A percentile compares a stretch with the other conserved stretches of the same genome.
Evolutionary conservation across 2,888 invertebrate species (phyloP).

Genomic region (Ashinkailepas kermadecensis): DNA sequence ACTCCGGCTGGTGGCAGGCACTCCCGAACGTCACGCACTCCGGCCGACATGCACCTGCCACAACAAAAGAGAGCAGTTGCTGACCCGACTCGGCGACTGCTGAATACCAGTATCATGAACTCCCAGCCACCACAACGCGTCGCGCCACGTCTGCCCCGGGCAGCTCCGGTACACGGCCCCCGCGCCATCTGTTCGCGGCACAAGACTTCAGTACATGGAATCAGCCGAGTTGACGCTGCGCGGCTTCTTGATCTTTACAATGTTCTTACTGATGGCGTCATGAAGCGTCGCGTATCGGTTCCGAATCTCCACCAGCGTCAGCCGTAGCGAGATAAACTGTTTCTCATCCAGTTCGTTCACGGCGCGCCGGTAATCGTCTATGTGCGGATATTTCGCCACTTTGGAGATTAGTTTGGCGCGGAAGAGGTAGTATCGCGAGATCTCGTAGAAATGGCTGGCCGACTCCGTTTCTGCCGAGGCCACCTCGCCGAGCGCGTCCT

Average conservation of each 20-base stretch:
- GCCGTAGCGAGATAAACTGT: constrained; percentile 86
- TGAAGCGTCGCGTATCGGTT: constrained; percentile 97
- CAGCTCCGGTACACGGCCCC: background rate
- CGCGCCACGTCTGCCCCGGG: background rate
- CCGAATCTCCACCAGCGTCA: constrained; percentile 90
- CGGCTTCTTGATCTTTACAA: constrained; percentile 97
- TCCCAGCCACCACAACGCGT: too few species aligned
- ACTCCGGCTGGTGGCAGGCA: too few species aligned
- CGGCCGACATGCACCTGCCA: too few species aligned
- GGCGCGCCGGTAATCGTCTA: constrained; percentile 88
- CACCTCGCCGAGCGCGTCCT: constrained; percentile 94
- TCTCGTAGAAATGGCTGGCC: constrained; percentile 95
- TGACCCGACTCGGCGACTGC: too few species aligned
- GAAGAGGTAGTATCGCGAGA: constrained; percentile 90
- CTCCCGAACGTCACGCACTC: too few species aligned
- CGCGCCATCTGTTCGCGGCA: too few species aligned
- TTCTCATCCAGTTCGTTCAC: constrained; percentile 94
- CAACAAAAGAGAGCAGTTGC: too few species aligned
- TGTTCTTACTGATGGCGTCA: constrained; percentile 94
- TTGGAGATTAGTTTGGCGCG: constrained; percentile 64
- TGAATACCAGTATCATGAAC: too few species aligned
- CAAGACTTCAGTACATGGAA: constrained; percentile 39
- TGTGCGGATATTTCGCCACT: constrained; percentile 92
- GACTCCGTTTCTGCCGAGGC: constrained; percentile 95
- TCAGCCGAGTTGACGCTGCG: constrained; percentile 64